Conservation (phyloP, 2,113 vertebrate genomes). For the Elgaria multicarinata region DNA sequence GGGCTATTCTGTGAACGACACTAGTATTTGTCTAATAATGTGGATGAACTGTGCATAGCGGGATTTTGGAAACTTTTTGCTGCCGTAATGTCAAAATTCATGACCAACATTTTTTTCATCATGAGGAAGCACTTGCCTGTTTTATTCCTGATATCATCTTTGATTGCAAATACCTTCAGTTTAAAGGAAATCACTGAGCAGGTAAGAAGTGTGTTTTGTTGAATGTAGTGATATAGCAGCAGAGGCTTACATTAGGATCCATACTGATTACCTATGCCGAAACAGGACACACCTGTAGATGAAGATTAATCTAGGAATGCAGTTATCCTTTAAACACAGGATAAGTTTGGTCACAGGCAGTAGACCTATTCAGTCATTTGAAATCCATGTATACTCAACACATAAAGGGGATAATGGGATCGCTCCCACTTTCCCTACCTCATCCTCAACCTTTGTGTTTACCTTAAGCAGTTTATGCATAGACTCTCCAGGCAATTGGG, state of each 20-base stretch:
- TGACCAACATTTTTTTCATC: constrained; percentile 1
- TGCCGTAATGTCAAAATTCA: not conserved
- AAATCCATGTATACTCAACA: no score
- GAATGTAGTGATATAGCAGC: not conserved
- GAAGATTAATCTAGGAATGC: not conserved
- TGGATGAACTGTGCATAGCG: constrained; percentile 39
- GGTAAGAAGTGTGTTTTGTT: constrained; percentile 73
- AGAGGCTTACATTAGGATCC: not conserved
- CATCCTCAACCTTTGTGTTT: not conserved
- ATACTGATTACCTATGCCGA: not conserved
- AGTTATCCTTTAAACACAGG: no score
- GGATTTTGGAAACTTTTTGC: not conserved
- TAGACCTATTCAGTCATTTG: not conserved
- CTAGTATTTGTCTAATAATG: constrained; percentile 27
- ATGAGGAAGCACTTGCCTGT: constrained; percentile 52
- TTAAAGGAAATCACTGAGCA: constrained; percentile 41
- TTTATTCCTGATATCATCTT: constrained; percentile 50
- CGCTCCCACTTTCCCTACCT: not conserved
- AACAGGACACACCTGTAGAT: not conserved
- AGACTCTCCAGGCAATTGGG: no score
- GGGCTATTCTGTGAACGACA: constrained; percentile 9
- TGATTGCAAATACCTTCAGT: constrained; percentile 25
- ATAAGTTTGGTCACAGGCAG: not conserved
- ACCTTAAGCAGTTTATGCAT: not conserved
- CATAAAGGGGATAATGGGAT: not conserved